Evolutionary conservation across 2,113 vertebrate genomes (phyloP).

Genomic region (Arenaria interpres): DNA sequence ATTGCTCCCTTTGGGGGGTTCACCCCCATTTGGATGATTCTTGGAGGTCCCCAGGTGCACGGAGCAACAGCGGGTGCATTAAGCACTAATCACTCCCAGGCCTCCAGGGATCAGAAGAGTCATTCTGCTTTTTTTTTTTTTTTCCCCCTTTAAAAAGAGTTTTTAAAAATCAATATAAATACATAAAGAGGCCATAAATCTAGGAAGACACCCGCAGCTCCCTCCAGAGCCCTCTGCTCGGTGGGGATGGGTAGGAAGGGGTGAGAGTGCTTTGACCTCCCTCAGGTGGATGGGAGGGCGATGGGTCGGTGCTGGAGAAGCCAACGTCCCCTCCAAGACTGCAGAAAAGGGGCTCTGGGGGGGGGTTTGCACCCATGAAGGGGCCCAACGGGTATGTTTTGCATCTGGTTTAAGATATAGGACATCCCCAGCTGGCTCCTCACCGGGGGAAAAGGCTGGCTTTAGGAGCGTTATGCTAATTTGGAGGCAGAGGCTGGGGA

Average conservation of each 20-base stretch:
- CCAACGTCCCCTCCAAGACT: constrained; percentile 40
- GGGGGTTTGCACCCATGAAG: background rate
- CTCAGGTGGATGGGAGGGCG: constrained; percentile 36
- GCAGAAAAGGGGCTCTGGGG: background rate
- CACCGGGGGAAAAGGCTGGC: background rate
- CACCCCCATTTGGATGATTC: background rate
- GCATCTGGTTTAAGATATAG: background rate
- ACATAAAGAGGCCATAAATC: constrained; percentile 60
- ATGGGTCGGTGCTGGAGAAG: constrained; percentile 3
- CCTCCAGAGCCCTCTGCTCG: constrained; percentile 24
- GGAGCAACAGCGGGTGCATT: background rate
- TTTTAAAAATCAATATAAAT: constrained; percentile 49
- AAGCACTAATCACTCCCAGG: background rate
- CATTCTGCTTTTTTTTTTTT: no score
- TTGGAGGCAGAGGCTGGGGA: constrained; percentile 6
- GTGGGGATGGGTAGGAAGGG: constrained; percentile 7
- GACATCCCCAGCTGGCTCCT: constrained; percentile 43
- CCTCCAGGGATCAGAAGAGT: background rate
- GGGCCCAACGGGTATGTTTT: background rate
- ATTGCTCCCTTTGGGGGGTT: background rate
- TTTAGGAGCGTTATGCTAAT: background rate
- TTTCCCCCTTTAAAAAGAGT: background rate
- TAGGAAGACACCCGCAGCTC: background rate
- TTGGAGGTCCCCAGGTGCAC: background rate
- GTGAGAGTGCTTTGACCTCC: constrained; percentile 39